Evolutionary conservation across 1,140 invertebrate species (phyloP).

Genomic region (Atopsyche davidsoni): DNA sequence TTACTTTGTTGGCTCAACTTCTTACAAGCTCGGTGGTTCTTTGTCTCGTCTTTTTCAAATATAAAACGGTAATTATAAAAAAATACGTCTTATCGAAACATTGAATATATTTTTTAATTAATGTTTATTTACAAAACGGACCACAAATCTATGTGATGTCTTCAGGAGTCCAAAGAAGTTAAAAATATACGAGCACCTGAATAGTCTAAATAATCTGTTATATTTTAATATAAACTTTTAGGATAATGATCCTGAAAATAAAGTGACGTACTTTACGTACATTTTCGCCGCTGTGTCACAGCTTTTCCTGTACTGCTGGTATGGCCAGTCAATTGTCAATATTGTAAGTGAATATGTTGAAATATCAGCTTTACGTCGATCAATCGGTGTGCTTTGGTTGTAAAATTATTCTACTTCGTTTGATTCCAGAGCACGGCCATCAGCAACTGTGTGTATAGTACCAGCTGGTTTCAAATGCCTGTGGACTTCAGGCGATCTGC

Average conservation of each 20-base stretch:
- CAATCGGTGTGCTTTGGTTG: too few species aligned
- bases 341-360: constrained; percentile 9
- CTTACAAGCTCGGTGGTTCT: constrained; percentile 10
- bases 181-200: too few species aligned
- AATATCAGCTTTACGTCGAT: too few species aligned
- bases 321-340: constrained; percentile 16
- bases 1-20: constrained; percentile 11
- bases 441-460: constrained; percentile 10
- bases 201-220: too few species aligned
- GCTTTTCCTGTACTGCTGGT: constrained; percentile 17
- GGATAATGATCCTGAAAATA: constrained; percentile 12
- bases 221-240: too few species aligned
- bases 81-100: too few species aligned
- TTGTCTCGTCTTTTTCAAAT: constrained; percentile 15
- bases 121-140: constrained; percentile 4
- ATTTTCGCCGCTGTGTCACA: constrained; percentile 8
- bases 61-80: constrained; percentile 15
- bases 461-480: constrained; percentile 6
- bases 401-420: background rate
- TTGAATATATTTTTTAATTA: too few species aligned
- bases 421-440: constrained; percentile 8
- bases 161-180: too few species aligned
- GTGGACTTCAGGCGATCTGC: constrained; percentile 1
- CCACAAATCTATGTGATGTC: too few species aligned
- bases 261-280: constrained; percentile 12